A percentile compares a stretch with the other conserved stretches of the same genome.
These are phyloP conservation scores for Linyphia triangularis DNA, from an alignment of 2,888 invertebrate genomes.

Conservation along the genomic window DNA sequence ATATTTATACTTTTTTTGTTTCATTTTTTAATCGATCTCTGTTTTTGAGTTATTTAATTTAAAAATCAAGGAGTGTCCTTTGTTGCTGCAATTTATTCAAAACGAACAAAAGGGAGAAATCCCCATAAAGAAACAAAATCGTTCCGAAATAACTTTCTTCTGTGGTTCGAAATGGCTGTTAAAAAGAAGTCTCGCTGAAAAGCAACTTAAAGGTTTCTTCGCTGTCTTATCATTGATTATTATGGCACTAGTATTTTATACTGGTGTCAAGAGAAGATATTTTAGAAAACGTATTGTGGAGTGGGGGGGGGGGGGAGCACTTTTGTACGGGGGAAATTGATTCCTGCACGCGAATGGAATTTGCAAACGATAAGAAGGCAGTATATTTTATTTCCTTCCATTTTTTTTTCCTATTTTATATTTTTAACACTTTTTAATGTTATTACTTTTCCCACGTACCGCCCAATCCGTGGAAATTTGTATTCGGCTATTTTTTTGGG, in stretches of 20 bases:
- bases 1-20: too few species aligned
- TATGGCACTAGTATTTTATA: constrained; percentile 58
- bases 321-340: constrained; percentile 62
- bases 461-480: not conserved
- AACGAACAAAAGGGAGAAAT: too few species aligned
- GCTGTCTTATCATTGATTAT: constrained; percentile 70
- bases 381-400: constrained; percentile 16
- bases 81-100: too few species aligned
- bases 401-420: constrained; percentile 10
- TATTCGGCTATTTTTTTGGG: too few species aligned
- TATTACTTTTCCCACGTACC: constrained; percentile 12
- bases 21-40: too few species aligned
- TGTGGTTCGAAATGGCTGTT: too few species aligned
- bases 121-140: too few species aligned
- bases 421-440: not conserved
- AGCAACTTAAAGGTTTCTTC: not conserved
- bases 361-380: constrained; percentile 58
- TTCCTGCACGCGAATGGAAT: constrained; percentile 67
- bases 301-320: not conserved
- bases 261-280: constrained; percentile 49
- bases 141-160: too few species aligned
- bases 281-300: constrained; percentile 66
- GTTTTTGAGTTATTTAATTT: too few species aligned
- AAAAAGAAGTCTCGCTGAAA: too few species aligned
- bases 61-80: too few species aligned